Percentiles rank a stretch among this genome's conserved stretches.
Conservation (phyloP, 2,113 vertebrate genomes). For the Garra rufa region DNA sequence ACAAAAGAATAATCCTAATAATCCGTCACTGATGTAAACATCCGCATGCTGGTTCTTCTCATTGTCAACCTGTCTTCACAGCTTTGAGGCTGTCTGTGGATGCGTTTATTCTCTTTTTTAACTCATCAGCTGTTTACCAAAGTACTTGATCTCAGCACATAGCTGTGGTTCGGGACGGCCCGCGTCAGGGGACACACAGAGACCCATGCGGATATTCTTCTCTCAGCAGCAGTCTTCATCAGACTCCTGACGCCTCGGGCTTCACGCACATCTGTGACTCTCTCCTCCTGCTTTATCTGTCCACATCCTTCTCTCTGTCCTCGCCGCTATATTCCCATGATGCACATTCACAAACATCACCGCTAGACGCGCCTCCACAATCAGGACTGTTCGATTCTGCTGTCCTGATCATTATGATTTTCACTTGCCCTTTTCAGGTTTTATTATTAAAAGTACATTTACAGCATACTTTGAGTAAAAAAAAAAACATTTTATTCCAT, state of each 20-base stretch:
- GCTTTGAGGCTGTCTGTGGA: background rate
- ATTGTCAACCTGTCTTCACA: background rate
- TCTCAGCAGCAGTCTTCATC: slow-evolving; percentile 12
- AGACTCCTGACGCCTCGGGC: slow-evolving; percentile 68
- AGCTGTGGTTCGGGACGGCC: background rate
- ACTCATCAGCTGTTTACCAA: slow-evolving; percentile 64
- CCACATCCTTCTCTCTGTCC: background rate
- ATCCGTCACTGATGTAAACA: background rate
- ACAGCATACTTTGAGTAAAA: background rate
- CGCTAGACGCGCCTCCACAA: background rate
- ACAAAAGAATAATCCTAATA: background rate
- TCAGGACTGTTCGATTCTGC: background rate
- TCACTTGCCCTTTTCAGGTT: background rate
- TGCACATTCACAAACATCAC: slow-evolving; percentile 34
- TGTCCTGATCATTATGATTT: background rate
- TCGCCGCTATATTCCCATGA: slow-evolving; percentile 11
- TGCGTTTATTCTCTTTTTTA: background rate
- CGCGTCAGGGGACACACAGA: background rate
- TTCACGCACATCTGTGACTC: slow-evolving; percentile 73
- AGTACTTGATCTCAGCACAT: slow-evolving; percentile 69
- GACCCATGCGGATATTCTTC: background rate
- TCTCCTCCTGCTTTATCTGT: background rate
- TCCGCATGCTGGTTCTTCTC: background rate
- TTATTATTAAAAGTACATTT: background rate
- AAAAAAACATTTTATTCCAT: background rate